Evolutionary conservation across 2,113 vertebrate genomes (phyloP), one percentile per base, ranked within the genome.

Genomic region (Brachypteracias leptosomus): DNA sequence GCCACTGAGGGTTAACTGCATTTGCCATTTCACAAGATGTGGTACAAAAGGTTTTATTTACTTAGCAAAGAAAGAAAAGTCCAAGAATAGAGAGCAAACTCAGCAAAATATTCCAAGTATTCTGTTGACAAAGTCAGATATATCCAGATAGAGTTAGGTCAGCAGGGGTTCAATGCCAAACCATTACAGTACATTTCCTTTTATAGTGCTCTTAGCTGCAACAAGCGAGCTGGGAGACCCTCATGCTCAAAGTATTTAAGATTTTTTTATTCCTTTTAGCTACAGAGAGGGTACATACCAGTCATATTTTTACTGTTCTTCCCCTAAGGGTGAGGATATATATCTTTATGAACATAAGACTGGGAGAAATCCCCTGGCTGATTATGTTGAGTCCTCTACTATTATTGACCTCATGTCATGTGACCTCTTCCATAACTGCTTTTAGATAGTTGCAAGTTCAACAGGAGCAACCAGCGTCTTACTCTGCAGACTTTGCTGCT

Each of bases 61-160:
- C 89, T 85, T 89, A 92, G 81, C 84, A 96, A 95, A 91, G 91
- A 91, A 93, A 91, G 58, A 91, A 81, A 94, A 89, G 24, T 75
- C 93, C 90, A 85, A 73, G 89, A 96, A 95, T 54, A 95, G 94
- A 94, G 93, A 94, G 94, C 91, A 97, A 93, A 92, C 89, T 95
- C 96, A 97, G 96, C 93, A 96, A 94, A 97, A 91, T 94, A 97
- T 95, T 97, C 77, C 6, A 96, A 97, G 87, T 70, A 94, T 97
- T 96, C 95, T 95, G 95, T 96, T 95, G 96, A 97, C 95, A 94
- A 79, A 96, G 74, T 92, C 87, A 91, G 94, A 96, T 91, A 65
- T 36, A 91, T 81, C 81, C 74, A 96, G 91, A 93, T 96, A 96
- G 77, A 75, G 70, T 95, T 92, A 78, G 94, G 87, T 95, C 93